Evolutionary conservation across 2,888 invertebrate genomes (phyloP).

Genomic region (Eurytoma californica): DNA sequence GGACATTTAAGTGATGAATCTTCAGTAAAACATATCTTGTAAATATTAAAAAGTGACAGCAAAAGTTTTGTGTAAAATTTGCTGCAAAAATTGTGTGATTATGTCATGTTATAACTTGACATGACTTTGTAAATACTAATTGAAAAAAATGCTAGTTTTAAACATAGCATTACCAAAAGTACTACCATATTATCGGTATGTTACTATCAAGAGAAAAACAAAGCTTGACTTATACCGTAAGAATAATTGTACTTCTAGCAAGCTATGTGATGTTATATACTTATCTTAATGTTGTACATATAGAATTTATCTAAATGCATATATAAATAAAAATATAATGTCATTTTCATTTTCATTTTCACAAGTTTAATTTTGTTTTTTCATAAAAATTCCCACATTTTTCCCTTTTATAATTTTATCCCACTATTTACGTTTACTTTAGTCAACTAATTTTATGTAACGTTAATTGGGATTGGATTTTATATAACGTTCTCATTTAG

Average conservation of each 20-base stretch:
- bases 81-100: constrained; percentile 50
- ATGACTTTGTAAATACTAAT: constrained; percentile 57
- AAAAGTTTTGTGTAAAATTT: constrained; percentile 45
- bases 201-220: constrained; percentile 34
- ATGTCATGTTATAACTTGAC: constrained; percentile 49
- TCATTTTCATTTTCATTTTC: constrained; percentile 58
- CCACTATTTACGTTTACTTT: not conserved
- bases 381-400: constrained; percentile 13
- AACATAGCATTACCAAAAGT: constrained; percentile 60
- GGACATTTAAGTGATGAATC: constrained; percentile 16
- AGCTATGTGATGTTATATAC: constrained; percentile 75
- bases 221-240: constrained; percentile 48
- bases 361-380: constrained; percentile 49
- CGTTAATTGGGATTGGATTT: not conserved
- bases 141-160: constrained; percentile 53
- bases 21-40: constrained; percentile 59
- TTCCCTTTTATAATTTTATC: constrained; percentile 26
- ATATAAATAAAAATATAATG: constrained; percentile 62
- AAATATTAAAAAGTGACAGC: constrained; percentile 55
- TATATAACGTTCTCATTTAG: not conserved
- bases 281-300: constrained; percentile 73
- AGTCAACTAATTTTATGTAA: not conserved
- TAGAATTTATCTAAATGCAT: constrained; percentile 66
- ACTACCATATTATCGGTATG: constrained; percentile 55
- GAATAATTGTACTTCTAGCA: constrained; percentile 66